Evolutionary conservation across 1,140 invertebrate genomes (phyloP).

Genomic region (Amphibalanus amphitrite): DNA sequence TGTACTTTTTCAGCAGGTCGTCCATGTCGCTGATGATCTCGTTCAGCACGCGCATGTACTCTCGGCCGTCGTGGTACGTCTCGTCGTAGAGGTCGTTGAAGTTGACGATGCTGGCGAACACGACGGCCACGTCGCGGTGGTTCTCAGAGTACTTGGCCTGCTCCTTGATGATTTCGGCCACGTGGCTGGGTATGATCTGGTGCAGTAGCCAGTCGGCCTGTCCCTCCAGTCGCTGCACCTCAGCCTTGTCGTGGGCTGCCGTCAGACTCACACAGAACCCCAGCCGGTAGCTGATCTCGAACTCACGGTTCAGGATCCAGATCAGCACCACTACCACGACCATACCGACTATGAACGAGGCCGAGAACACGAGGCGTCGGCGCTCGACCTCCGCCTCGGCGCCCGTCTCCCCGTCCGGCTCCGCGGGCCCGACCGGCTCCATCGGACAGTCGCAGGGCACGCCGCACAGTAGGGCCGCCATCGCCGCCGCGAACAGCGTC

Average conservation of each 20-base stretch:
- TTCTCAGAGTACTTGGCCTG: constrained; percentile 92
- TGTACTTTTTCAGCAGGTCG: constrained; percentile 67
- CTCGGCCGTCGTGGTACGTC: constrained; percentile 76
- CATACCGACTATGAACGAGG: constrained; percentile 44
- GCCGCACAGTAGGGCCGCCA: constrained; percentile 49
- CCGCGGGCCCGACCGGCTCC: constrained; percentile 83
- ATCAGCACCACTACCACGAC: constrained; percentile 62
- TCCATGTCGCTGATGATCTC: constrained; percentile 90
- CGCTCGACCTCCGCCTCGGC: constrained; percentile 84
- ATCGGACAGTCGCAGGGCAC: constrained; percentile 82
- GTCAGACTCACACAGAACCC: constrained; percentile 84
- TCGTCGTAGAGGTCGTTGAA: constrained; percentile 95
- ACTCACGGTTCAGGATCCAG: constrained; percentile 81
- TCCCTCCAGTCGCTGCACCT: constrained; percentile 72
- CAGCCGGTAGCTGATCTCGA: constrained; percentile 81
- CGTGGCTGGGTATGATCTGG: constrained; percentile 88
- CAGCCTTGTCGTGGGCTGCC: constrained; percentile 62
- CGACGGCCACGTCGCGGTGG: constrained; percentile 77
- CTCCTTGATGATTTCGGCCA: constrained; percentile 78
- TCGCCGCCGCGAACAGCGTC: constrained; percentile 39
- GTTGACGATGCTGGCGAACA: constrained; percentile 89
- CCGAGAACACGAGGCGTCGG: constrained; percentile 42
- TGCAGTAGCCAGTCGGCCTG: constrained; percentile 91
- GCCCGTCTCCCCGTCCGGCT: constrained; percentile 72
- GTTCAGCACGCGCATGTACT: constrained; percentile 83